Evolutionary conservation across 2,888 invertebrate genomes (phyloP).

Genomic region (Eilema griseolum): DNA sequence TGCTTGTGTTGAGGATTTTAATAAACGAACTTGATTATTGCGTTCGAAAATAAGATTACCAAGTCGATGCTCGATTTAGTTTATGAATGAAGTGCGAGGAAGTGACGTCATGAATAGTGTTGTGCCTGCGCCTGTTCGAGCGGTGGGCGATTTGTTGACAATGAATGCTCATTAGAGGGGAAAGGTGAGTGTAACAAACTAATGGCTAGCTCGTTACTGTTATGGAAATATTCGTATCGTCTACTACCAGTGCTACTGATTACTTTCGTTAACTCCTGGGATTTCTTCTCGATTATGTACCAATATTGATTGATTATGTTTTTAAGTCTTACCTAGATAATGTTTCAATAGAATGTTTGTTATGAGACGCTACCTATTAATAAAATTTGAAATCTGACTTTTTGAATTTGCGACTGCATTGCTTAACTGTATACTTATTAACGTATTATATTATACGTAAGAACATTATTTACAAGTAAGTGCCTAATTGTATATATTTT

Average conservation of each 20-base stretch:
- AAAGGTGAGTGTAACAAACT: conserved; percentile 79
- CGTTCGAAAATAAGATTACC: conserved; percentile 53
- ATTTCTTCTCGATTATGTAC: neutral
- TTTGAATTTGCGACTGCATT: neutral
- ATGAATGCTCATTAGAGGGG: conserved; percentile 82
- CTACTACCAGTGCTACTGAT: conserved; percentile 21
- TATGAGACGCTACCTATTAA: too few relatives aligned
- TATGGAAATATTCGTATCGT: conserved; percentile 58
- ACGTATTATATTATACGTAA: neutral
- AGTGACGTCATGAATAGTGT: conserved; percentile 86
- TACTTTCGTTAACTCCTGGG: conserved; percentile 7
- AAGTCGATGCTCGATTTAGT: conserved; percentile 69
- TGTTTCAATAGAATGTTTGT: too few relatives aligned
- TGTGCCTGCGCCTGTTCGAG: conserved; percentile 77
- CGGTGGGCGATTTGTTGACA: conserved; percentile 74
- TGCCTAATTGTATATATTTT: too few relatives aligned
- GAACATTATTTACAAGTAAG: neutral
- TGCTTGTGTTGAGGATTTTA: conserved; percentile 43
- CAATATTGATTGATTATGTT: too few relatives aligned
- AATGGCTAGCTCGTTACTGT: conserved; percentile 65
- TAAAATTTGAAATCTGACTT: neutral
- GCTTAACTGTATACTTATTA: neutral
- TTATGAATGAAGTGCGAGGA: conserved; percentile 83
- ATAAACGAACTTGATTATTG: conserved; percentile 59
- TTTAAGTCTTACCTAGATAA: too few relatives aligned